phyloP scores from a whole-genome alignment of 2,797 vertebrate species.

The Toxotes lorentzi region DNA sequence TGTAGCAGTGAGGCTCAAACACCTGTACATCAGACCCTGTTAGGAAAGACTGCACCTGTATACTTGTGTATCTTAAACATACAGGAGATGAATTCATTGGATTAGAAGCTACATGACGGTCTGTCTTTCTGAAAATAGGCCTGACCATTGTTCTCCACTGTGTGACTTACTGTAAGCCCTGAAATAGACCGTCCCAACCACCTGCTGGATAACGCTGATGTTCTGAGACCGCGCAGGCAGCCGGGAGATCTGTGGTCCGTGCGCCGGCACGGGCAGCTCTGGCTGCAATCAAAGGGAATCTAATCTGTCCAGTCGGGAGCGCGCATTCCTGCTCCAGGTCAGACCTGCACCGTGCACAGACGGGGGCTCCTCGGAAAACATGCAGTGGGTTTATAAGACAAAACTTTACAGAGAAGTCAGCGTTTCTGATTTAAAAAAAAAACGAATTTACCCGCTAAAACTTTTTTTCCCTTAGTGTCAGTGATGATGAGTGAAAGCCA shows the following conservation, averaged over 20 bases:
- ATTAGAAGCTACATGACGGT: neutral
- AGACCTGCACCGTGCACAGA: slow-evolving; percentile 1
- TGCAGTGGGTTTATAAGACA: slow-evolving; percentile 45
- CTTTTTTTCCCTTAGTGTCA: too few relatives aligned
- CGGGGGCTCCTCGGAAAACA: slow-evolving; percentile 64
- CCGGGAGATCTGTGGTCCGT: slow-evolving; percentile 19
- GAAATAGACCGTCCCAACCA: neutral
- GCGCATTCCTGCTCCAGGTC: slow-evolving; percentile 71
- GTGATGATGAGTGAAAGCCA: too few relatives aligned
- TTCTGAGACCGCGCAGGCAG: slow-evolving; percentile 20
- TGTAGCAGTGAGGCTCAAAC: slow-evolving; percentile 15
- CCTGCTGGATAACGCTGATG: slow-evolving; percentile 42
- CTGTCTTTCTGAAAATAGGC: neutral
- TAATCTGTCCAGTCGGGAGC: slow-evolving; percentile 68
- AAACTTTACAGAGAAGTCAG: too few relatives aligned
- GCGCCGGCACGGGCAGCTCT: slow-evolving; percentile 29
- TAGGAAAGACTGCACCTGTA: neutral
- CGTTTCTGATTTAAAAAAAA: too few relatives aligned
- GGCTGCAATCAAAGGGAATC: slow-evolving; percentile 71
- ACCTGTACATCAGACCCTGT: slow-evolving; percentile 38
- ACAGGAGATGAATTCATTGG: neutral
- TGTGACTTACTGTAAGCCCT: neutral
- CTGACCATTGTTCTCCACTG: slow-evolving; percentile 1
- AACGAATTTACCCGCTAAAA: too few relatives aligned
- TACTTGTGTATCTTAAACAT: neutral